Conservation (phyloP, 2,797 vertebrate species). For the Cercopithecus petaurista region DNA sequence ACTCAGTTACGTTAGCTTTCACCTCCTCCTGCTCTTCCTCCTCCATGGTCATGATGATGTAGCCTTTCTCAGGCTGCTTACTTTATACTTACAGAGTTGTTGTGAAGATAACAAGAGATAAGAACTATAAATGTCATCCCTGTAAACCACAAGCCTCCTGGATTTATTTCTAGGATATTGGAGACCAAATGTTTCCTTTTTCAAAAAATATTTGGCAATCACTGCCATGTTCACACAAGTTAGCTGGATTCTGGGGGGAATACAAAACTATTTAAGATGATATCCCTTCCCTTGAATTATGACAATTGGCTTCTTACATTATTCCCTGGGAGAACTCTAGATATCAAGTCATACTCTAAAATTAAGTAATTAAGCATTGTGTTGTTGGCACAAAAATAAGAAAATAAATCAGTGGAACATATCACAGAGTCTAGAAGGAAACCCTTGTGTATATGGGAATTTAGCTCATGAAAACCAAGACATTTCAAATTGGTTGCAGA, state of each 20-base stretch:
- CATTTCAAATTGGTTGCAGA: slow-evolving; percentile 9
- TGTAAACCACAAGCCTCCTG: not conserved
- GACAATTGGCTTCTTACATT: not conserved
- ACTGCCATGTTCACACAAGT: not conserved
- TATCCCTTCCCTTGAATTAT: not conserved
- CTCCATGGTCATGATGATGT: not conserved
- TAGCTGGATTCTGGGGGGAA: not conserved
- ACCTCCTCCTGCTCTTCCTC: not conserved
- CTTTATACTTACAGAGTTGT: not conserved
- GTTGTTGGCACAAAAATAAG: not conserved
- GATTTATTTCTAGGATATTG: not conserved
- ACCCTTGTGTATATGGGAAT: not conserved
- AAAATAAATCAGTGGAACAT: not conserved
- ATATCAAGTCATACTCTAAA: slow-evolving; percentile 29
- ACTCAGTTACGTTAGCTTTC: not conserved
- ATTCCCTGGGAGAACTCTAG: not conserved
- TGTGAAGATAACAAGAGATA: not conserved
- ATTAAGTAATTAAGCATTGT: slow-evolving; percentile 13
- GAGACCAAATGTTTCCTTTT: slow-evolving; percentile 17
- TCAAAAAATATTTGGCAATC: not conserved
- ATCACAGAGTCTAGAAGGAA: slow-evolving; percentile 10
- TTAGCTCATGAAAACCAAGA: slow-evolving; percentile 32
- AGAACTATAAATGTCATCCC: not conserved
- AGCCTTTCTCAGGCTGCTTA: not conserved
- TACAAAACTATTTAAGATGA: not conserved